Conservation (phyloP, 2,888 invertebrate genomes). For the Toxonevra muliebris region DNA sequence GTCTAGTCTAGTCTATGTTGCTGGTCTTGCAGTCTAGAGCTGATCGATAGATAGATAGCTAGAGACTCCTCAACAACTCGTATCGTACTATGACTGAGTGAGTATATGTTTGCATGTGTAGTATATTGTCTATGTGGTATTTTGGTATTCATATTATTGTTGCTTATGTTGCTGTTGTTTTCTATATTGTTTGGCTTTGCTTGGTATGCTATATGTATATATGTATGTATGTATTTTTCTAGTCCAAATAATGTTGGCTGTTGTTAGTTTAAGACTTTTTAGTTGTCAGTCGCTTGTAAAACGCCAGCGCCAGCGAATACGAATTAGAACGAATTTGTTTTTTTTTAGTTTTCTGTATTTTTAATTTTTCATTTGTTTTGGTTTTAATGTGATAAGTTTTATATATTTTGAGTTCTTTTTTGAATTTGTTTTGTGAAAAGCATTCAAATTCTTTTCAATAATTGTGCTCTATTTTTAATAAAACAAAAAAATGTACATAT, state of each 20-base stretch:
- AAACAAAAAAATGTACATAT: not conserved
- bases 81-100: not conserved
- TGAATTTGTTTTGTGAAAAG: constrained; percentile 39
- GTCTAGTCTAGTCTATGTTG: not conserved
- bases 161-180: constrained; percentile 19
- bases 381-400: constrained; percentile 43
- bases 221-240: constrained; percentile 18
- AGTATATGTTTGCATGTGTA: not conserved
- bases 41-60: too few relatives aligned
- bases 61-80: too few relatives aligned
- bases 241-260: constrained; percentile 23
- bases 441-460: constrained; percentile 34
- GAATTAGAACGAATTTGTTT: constrained; percentile 12
- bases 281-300: constrained; percentile 18
- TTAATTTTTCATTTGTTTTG: constrained; percentile 44
- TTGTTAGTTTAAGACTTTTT: constrained; percentile 13
- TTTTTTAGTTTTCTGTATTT: not conserved
- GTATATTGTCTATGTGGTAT: not conserved
- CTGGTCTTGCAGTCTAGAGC: too few relatives aligned
- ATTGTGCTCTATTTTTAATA: constrained; percentile 26
- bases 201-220: constrained; percentile 8
- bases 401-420: constrained; percentile 46
- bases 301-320: constrained; percentile 18
- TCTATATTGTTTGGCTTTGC: not conserved
- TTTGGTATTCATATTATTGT: constrained; percentile 20